Evolutionary conservation across 2,113 vertebrate species (phyloP).

Genomic region (Illadopsis cleaveri): DNA sequence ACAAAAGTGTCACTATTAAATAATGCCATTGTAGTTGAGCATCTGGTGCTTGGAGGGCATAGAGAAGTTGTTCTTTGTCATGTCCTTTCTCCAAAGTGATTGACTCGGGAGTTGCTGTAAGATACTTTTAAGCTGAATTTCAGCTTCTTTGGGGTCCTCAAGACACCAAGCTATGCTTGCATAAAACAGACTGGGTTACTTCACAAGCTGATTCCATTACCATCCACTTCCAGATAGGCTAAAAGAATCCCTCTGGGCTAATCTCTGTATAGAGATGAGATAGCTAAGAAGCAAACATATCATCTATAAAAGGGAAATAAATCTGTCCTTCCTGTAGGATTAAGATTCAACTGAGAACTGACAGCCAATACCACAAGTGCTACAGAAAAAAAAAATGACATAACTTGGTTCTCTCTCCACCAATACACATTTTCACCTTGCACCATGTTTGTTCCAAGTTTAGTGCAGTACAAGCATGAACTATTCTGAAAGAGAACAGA

Average conservation of each 20-base stretch:
- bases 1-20: conserved; percentile 18
- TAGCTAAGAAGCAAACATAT: background rate
- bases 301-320: conserved; percentile 33
- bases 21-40: background rate
- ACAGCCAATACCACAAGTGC: background rate
- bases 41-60: background rate
- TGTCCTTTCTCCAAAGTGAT: background rate
- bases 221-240: conserved; percentile 21
- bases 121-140: background rate
- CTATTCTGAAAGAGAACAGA: conserved; percentile 48
- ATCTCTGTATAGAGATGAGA: conserved; percentile 15
- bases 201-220: conserved; percentile 13
- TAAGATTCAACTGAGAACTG: conserved; percentile 5
- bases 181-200: conserved; percentile 11
- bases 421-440: conserved; percentile 5
- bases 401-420: background rate
- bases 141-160: conserved; percentile 10
- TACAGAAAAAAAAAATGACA: background rate
- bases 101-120: background rate
- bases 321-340: conserved; percentile 1
- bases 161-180: background rate
- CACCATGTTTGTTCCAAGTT: conserved; percentile 2
- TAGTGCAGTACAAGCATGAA: background rate
- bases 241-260: conserved; percentile 21
- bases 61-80: background rate